Evolutionary conservation across 2,113 vertebrate species (phyloP).

Genomic region (Polypterus senegalus): DNA sequence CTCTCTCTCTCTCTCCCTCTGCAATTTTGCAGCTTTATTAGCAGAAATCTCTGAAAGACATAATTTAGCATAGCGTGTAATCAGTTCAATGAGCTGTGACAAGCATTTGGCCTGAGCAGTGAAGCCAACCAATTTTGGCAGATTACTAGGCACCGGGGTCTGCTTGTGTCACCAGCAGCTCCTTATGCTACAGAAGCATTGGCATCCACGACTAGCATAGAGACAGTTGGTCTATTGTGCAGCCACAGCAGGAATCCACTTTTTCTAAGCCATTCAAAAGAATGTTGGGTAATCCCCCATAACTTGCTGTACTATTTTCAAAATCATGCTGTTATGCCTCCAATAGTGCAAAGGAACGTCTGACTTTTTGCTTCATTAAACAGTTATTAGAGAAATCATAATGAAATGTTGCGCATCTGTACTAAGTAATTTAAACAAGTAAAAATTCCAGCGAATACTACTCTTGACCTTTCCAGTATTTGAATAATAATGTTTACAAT

Average conservation of each 20-base stretch:
- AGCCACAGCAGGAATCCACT: slow-evolving; percentile 24
- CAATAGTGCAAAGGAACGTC: slow-evolving; percentile 26
- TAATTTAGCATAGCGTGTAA: slow-evolving; percentile 14
- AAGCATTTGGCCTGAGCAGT: slow-evolving; percentile 12
- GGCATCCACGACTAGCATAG: background rate
- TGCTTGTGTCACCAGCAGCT: background rate
- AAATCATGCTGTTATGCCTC: slow-evolving; percentile 27
- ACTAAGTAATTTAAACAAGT: slow-evolving; percentile 19
- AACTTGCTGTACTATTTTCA: slow-evolving; percentile 32
- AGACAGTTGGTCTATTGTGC: slow-evolving; percentile 27
- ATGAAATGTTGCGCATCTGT: slow-evolving; percentile 30
- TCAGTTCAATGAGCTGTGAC: slow-evolving; percentile 7
- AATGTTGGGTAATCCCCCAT: slow-evolving; percentile 23
- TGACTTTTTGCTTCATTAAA: slow-evolving; percentile 47
- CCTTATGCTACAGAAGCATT: background rate
- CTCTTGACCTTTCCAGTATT: too few relatives aligned
- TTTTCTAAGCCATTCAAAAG: slow-evolving; percentile 20
- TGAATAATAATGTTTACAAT: too few relatives aligned
- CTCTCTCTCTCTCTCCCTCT: background rate
- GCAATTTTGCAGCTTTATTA: slow-evolving; percentile 7
- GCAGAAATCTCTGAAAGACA: slow-evolving; percentile 12
- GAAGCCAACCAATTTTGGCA: slow-evolving; percentile 12
- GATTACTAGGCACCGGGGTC: background rate
- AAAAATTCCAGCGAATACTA: slow-evolving; percentile 21
- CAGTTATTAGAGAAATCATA: slow-evolving; percentile 41